phyloP scores from a whole-genome alignment of 2,113 vertebrate genomes.

The Parus major region DNA sequence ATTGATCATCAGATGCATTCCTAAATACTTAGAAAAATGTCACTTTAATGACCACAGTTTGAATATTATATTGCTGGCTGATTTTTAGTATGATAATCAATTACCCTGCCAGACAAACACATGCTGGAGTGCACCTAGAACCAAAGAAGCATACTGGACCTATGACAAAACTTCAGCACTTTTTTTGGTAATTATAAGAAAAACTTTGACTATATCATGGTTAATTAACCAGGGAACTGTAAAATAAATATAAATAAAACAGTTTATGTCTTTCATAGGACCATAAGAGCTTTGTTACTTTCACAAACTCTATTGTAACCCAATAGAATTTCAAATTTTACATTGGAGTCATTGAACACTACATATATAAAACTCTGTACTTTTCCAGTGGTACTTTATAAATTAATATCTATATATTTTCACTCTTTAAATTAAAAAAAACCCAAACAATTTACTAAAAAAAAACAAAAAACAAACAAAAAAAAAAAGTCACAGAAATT shows the following conservation, averaged over 20 bases:
- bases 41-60: constrained; percentile 27
- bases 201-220: not conserved
- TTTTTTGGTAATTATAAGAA: not conserved
- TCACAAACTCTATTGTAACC: not conserved
- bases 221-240: not conserved
- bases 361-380: not conserved
- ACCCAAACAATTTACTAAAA: not conserved
- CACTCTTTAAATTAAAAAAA: not conserved
- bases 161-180: not conserved
- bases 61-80: not conserved
- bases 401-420: not conserved
- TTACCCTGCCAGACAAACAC: not conserved
- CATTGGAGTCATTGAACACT: not conserved
- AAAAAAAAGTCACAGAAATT: not conserved
- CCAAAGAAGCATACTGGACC: not conserved
- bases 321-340: not conserved
- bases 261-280: not conserved
- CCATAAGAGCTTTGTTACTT: not conserved
- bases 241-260: not conserved
- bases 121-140: not conserved
- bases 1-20: not conserved
- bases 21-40: constrained; percentile 47
- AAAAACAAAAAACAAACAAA: not conserved
- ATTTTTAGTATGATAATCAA: not conserved
- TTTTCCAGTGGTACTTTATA: not conserved